Base-by-base conservation (phyloP, 2,888 invertebrate genomes). In the Melipona beecheii region DNA sequence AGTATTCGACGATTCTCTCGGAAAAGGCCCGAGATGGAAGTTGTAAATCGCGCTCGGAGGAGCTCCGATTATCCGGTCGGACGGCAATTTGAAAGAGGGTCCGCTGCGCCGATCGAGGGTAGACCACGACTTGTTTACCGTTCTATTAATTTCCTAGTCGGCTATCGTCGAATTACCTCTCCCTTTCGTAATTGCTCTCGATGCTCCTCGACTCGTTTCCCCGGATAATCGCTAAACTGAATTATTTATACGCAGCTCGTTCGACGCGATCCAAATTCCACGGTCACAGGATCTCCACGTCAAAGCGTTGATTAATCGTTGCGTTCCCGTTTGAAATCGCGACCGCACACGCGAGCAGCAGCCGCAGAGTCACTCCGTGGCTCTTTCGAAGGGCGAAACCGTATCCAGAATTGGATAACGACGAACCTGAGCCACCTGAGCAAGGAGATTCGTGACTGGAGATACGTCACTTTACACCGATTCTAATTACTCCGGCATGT, bases 371-470 rank as follows among this genome's bases (percentile, higher is more conserved):
- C 43, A 6, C 9, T 43, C 9, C 17, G 17, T 24, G 0, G 24
- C 17, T 15, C 27, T 65, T 54, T 66, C 66, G 64, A 74, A 76
- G 70, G 65, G 65, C 70, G 85, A 83, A 84, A 89, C 80, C 56
- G 75, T 87, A 89, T 82, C 83, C 58, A 60, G 60, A 79, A 84
- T 89, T 86, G 72, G 70, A 75, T 72, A 85, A 89, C 75, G 71
- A 80, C 69, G 81, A 86, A 75, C 83, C 49, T 52, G 83, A 87
- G 76, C 52, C 76, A 70, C 13, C 36, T 27, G 27, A 36, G 13
- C 50, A 54, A 76, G 64, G 75, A 81, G 81, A 82, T 80, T 81
- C 74, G 81, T 62, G 78, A 78, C 76, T 75, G 56, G 81, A 81
- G 87, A 78, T 76, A 77, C 70, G 81, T 86, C 72, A 75, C 24